Evolutionary conservation across 1,140 invertebrate genomes (phyloP), one percentile per base, ranked within the genome.

Genomic region (Whitmania pigra): DNA sequence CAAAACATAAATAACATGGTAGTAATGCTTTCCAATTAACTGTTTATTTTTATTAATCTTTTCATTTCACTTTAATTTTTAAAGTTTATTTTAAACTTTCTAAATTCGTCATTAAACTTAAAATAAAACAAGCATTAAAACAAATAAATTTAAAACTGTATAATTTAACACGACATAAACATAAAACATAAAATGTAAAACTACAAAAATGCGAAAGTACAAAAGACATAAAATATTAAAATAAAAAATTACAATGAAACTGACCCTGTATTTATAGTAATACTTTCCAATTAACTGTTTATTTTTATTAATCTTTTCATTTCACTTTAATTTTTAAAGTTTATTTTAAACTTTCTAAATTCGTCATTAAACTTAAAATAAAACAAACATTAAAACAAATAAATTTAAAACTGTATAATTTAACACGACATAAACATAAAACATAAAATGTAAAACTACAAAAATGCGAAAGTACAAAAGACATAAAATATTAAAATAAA

Each of bases 361-460:
- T 36, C 6, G 54, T 25, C n/a, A n/a, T n/a, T n/a, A 9, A n/a
- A 57, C 2, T n/a, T 57, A 2, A 20, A 57, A 57, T 5, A 5
- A 57, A 57, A 57, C 9, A 9, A 57, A 57, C 54, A 3, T n/a
- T 4, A 20, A 57, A 57, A 2, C 25, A 57, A 57, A 3, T 25
- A 57, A 57, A 2, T 25, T n/a, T 57, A 57, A 57, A 57, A 57
- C 25, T 57, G 9, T n/a, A 57, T 3, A 57, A 57, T 25, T n/a
- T n/a, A n/a, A n/a, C n/a, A n/a, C n/a, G 20, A 57, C 2, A 57
- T 25, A 57, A 57, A 57, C 54, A 57, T 57, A 57, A 57, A 57
- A 57, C 54, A 57, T 2, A 5, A 57, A n/a, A n/a, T n/a, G n/a
- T n/a, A n/a, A n/a, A n/a, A n/a, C n/a, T n/a, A n/a, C n/a, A n/a